phyloP scores from a whole-genome alignment of 35 echinoderm and acorn worm species.

The Heliocidaris erythrogramma region DNA sequence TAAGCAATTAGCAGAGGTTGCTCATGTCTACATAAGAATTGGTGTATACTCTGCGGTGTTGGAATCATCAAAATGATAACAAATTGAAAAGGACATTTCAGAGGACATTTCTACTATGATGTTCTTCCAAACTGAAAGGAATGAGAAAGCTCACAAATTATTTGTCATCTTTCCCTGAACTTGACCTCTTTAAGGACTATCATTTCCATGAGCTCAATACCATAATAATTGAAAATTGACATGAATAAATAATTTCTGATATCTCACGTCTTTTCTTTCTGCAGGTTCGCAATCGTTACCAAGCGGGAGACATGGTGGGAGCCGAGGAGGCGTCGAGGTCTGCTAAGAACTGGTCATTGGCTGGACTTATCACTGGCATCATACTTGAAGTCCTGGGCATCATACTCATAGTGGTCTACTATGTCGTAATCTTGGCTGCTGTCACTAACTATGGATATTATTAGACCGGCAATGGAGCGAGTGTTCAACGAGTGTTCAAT shows the following conservation, averaged over 20 bases:
- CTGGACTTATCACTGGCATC: conserved; percentile 73
- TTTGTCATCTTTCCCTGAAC: too few relatives aligned
- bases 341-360: conserved; percentile 76
- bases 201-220: neutral
- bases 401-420: conserved; percentile 66
- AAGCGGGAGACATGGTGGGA: conserved; percentile 59
- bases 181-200: neutral
- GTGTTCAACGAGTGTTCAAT: too few relatives aligned
- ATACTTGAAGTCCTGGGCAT: conserved; percentile 55
- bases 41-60: too few relatives aligned
- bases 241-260: neutral
- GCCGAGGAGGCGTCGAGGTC: conserved; percentile 56
- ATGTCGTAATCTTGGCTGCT: conserved; percentile 52
- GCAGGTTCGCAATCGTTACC: conserved; percentile 65
- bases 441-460: neutral
- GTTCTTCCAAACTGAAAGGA: too few relatives aligned
- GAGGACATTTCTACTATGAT: too few relatives aligned
- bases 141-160: too few relatives aligned
- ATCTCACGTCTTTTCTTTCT: neutral
- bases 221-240: neutral
- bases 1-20: too few relatives aligned
- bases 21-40: too few relatives aligned
- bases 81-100: too few relatives aligned
- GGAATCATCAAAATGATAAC: too few relatives aligned
- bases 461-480: neutral